phyloP scores from a whole-genome alignment of 2,797 vertebrate genomes.

The Zenarchopterus dispar region DNA sequence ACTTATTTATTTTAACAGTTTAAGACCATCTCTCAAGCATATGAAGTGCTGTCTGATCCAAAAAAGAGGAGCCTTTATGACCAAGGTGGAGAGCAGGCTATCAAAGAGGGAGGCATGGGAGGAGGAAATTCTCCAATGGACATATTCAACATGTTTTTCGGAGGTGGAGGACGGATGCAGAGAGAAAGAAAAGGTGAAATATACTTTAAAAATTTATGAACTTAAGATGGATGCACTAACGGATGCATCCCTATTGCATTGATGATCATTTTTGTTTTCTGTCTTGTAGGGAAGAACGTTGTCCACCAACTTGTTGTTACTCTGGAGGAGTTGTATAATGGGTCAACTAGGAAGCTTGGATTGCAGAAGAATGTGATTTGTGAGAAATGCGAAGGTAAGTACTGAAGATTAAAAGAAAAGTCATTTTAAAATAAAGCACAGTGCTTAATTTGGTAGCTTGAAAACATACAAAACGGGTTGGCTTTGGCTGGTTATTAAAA shows the following conservation, averaged over 20 bases:
- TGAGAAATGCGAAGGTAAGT: slow-evolving; percentile 94
- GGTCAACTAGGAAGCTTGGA: slow-evolving; percentile 90
- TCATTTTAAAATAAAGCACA: too few relatives aligned
- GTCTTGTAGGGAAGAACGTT: slow-evolving; percentile 89
- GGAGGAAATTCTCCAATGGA: slow-evolving; percentile 93
- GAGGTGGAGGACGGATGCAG: slow-evolving; percentile 93
- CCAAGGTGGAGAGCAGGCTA: slow-evolving; percentile 96
- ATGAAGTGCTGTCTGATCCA: slow-evolving; percentile 95
- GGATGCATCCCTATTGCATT: too few relatives aligned
- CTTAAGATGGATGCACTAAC: neutral
- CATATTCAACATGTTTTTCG: slow-evolving; percentile 99
- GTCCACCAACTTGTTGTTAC: slow-evolving; percentile 91
- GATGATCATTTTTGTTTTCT: neutral
- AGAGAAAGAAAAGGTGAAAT: slow-evolving; percentile 93
- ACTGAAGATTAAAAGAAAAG: neutral
- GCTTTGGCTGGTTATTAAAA: too few relatives aligned
- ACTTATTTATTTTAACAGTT: slow-evolving; percentile 81
- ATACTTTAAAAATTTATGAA: neutral
- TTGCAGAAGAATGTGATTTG: slow-evolving; percentile 96
- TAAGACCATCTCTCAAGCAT: slow-evolving; percentile 97
- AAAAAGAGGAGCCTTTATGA: slow-evolving; percentile 97
- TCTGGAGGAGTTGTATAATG: slow-evolving; percentile 93
- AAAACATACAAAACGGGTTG: too few relatives aligned
- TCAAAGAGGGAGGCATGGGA: slow-evolving; percentile 93
- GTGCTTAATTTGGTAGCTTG: too few relatives aligned